Evolutionary conservation across 2,888 invertebrate genomes (phyloP), one percentile per base, ranked within the genome.

Genomic region (Ceriagrion tenellum): DNA sequence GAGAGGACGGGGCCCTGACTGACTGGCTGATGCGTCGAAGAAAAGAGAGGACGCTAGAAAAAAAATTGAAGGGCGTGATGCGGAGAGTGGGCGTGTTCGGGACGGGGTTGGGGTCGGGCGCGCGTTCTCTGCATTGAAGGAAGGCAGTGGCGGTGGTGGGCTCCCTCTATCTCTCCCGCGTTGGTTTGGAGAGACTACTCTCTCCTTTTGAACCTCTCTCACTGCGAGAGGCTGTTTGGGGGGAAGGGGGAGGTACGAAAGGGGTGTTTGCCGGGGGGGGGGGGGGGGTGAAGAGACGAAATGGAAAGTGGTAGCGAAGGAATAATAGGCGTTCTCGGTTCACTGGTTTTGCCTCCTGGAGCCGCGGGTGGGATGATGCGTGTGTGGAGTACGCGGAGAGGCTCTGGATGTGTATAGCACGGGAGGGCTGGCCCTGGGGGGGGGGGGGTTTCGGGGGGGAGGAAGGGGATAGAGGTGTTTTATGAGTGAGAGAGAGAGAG

Each of bases 311-410:
- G 91, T 59, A 69, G 69, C 63, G 93, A 93, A 40, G 93, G 93
- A 93, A 93, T 93, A 93, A 93, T 93, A 93, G 93, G 93, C 93
- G 93, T 93, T 93, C 93, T 93, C 93, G 93, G 93, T 93, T 93
- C 93, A 93, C 63, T 93, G 93, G 47, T 40, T 93, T 93, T 35
- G 91, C 55, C 90, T 91, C 63, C 20, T 59, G 63, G 40, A 91
- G 91, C 91, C 40, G 91, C 91, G 91, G 91, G 63, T 63, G 63
- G 63, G 63, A 55, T 0, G 55, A 13, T 55, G 90, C 6, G 8
- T 26, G 55, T 13, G 56, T 56, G 56, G 0, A 13, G 26, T 12
- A 6, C n/a, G 55, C 26, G n/a, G 23, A 55, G 55, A 13, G 30
- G 26, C 47, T 26, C 23, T 55, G 89, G 55, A 47, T 89, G 47